A percentile compares a stretch with the other conserved stretches of the same genome.
Conservation (phyloP, 1,140 invertebrate genomes). For the Lordiphosa mommai region DNA sequence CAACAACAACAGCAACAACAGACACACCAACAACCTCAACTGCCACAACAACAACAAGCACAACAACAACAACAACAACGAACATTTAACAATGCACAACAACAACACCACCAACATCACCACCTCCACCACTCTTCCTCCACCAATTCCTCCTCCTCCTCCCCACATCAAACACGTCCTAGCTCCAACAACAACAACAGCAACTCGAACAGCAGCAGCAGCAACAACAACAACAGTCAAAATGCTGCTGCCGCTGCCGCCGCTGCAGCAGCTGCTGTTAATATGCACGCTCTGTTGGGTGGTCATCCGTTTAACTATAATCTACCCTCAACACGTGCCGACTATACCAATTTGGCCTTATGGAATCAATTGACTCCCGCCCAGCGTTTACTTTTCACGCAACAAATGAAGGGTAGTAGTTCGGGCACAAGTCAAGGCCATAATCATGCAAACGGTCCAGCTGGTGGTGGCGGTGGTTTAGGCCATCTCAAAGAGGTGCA, state of each 20-base stretch:
- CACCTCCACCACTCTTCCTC: conserved; percentile 34
- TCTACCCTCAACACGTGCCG: conserved; percentile 56
- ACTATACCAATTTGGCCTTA: conserved; percentile 67
- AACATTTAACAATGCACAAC: conserved; percentile 61
- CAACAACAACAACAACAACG: conserved; percentile 52
- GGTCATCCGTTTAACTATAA: conserved; percentile 64
- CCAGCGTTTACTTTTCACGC: conserved; percentile 62
- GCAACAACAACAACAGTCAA: neutral
- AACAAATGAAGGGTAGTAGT: conserved; percentile 57
- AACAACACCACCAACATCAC: conserved; percentile 43
- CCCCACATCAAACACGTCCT: conserved; percentile 22
- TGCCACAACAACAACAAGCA: conserved; percentile 50
- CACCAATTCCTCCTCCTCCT: conserved; percentile 25
- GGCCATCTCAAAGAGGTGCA: conserved; percentile 6
- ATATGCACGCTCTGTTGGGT: conserved; percentile 51
- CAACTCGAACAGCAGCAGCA: conserved; percentile 14
- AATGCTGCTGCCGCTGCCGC: conserved; percentile 29
- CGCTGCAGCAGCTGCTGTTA: conserved; percentile 46
- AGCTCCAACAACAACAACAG: conserved; percentile 11
- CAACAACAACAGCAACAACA: conserved; percentile 64
- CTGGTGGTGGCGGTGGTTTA: neutral
- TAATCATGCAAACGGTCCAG: neutral
- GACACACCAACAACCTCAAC: conserved; percentile 42
- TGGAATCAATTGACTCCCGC: conserved; percentile 71
- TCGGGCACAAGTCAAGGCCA: neutral